Base-by-base conservation (phyloP, 2,888 invertebrate genomes). In the Tethea ocularis region DNA sequence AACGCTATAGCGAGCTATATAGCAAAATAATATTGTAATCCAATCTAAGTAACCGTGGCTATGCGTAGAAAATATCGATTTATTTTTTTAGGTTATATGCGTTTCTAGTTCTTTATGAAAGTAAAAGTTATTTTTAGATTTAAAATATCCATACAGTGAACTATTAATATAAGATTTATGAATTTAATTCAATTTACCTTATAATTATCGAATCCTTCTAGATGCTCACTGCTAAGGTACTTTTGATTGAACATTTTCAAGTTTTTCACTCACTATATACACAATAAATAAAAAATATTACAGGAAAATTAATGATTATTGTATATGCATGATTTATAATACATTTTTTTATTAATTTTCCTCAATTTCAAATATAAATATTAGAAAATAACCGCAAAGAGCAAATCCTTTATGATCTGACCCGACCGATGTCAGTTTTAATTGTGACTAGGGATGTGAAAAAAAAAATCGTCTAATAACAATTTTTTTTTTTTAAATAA, bases 181-280 rank as follows among this genome's bases (percentile, higher is more conserved):
- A 51, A 51, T 58, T 24, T 66, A 58, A 56, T 55, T 38, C 51
- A 55, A 54, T 38, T 68, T 86, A 92, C 98, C 96, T 98, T 98
- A 86, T 99, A 99, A 87, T 97, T 97, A 91, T 98, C 98, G 92
- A 99, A 99, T 69, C 99, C 99, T 83, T 95, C 95, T 61, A 99
- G 95, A 83, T 98, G 97, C 75, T 97, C 96, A 70, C 95, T 94
- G 58, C 95, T 94, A 68, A 99, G 94, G 91, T 99, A 99, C 86
- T 97, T 95, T 75, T 94, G 94, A 83, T 96, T 95, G 83, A 95
- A 87, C 91, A 93, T 92, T 83, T 83, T 89, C 64, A 70, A 68
- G 64, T 64, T 67, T 76, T 77, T 68, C 60, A 68, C 46, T 60
- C 51, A 59, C 26, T 52, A 17, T 56, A 24, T 23, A 51, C 29